These are phyloP conservation scores for Erannis defoliaria DNA, from an alignment of 2,888 invertebrate species.

Conservation along the genomic window DNA sequence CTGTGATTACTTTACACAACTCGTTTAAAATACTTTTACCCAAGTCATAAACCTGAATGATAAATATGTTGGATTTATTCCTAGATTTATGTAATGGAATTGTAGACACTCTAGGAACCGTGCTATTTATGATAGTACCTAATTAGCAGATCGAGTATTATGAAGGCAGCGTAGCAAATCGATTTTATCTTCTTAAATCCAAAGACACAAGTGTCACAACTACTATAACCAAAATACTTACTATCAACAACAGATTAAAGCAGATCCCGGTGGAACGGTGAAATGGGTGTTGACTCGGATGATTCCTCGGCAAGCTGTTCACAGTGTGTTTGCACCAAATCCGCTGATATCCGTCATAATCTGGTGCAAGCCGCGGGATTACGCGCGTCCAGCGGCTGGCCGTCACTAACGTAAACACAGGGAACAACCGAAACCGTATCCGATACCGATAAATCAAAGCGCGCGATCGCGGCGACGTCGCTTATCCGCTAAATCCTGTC, in stretches of 20 bases:
- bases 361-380: constrained; percentile 82
- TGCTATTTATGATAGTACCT: too few species aligned
- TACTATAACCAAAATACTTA: constrained; percentile 60
- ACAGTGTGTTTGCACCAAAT: constrained; percentile 76
- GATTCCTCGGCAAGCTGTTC: constrained; percentile 67
- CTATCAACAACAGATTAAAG: constrained; percentile 52
- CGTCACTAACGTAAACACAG: constrained; percentile 86
- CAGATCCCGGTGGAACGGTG: constrained; percentile 43
- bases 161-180: background rate
- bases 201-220: background rate
- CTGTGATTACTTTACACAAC: too few species aligned
- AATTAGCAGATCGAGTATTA: background rate
- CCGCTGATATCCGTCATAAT: constrained; percentile 83
- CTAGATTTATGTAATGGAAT: too few species aligned
- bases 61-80: too few species aligned
- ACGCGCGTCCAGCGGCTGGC: constrained; percentile 74
- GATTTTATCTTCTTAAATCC: constrained; percentile 1
- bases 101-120: too few species aligned
- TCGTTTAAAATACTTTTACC: too few species aligned
- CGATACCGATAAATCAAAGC: constrained; percentile 86
- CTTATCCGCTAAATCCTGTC: constrained; percentile 86
- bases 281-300: constrained; percentile 51
- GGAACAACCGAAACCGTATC: constrained; percentile 77
- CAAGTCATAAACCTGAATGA: too few species aligned
- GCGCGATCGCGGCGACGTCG: constrained; percentile 83